phyloP scores from a whole-genome alignment of 2,888 invertebrate genomes.

The Volucella inanis region DNA sequence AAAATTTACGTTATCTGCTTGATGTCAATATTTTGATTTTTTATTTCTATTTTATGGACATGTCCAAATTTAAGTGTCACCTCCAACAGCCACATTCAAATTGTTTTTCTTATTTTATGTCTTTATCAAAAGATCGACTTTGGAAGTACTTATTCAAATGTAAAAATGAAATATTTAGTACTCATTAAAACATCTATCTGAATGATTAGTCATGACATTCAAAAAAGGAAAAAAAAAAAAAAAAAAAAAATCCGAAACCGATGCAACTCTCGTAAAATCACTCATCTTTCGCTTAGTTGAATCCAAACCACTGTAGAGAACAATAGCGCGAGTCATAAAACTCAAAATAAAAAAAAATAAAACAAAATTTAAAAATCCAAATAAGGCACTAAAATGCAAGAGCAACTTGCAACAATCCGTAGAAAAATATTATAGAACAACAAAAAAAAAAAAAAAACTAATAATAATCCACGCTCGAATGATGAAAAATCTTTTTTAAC shows the following conservation, averaged over 20 bases:
- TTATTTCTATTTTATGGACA: no score
- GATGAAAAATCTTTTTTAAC: constrained; percentile 70
- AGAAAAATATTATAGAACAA: constrained; percentile 35
- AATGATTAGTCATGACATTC: background rate
- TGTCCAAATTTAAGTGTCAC: no score
- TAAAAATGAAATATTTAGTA: constrained; percentile 27
- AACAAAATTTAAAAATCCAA: constrained; percentile 42
- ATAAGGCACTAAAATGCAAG: constrained; percentile 53
- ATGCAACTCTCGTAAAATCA: constrained; percentile 40
- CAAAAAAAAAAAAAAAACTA: constrained; percentile 12
- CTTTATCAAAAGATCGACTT: constrained; percentile 11
- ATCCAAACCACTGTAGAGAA: constrained; percentile 47
- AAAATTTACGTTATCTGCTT: no score
- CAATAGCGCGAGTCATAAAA: constrained; percentile 58
- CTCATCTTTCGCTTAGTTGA: constrained; percentile 40
- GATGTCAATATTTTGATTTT: no score
- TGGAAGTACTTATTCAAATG: constrained; percentile 32
- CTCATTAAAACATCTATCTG: constrained; percentile 15
- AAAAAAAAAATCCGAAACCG: background rate
- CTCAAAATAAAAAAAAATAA: constrained; percentile 54
- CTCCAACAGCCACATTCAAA: no score
- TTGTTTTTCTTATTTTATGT: background rate
- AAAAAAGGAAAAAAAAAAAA: background rate
- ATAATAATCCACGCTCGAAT: constrained; percentile 69
- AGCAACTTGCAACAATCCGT: constrained; percentile 2